A percentile compares a stretch with the other conserved stretches of the same genome.
These are phyloP conservation scores for Tetragonisca angustula DNA, from an alignment of 2,888 invertebrate genomes.

Conservation along the genomic window DNA sequence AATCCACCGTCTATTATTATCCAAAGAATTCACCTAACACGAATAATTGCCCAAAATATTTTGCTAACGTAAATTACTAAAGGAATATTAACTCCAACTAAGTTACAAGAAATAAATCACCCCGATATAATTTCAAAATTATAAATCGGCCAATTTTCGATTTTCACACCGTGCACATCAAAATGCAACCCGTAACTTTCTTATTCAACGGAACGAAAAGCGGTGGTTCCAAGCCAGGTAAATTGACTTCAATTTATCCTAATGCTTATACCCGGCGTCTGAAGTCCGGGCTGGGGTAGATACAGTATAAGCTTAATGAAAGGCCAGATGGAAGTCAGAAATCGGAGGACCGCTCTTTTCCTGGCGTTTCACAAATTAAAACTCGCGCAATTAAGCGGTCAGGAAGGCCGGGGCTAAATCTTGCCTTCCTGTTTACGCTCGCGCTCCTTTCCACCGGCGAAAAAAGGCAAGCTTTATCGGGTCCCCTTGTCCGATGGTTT, in stretches of 20 bases:
- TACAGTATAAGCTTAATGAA: conserved; percentile 62
- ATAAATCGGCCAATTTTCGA: too few species aligned
- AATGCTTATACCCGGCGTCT: conserved; percentile 50
- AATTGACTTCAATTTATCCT: conserved; percentile 57
- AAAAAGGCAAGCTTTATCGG: conserved; percentile 27
- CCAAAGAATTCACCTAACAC: too few species aligned
- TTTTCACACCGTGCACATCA: too few species aligned
- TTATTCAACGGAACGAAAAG: not conserved
- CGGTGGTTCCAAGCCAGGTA: not conserved
- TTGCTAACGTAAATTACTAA: too few species aligned
- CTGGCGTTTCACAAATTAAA: conserved; percentile 77
- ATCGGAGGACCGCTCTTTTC: conserved; percentile 58
- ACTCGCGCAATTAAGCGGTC: conserved; percentile 79
- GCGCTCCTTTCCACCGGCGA: conserved; percentile 64
- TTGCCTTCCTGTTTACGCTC: conserved; percentile 75
- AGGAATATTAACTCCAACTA: too few species aligned
- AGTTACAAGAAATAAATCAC: too few species aligned
- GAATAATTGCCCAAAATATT: too few species aligned
- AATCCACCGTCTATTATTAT: too few species aligned
- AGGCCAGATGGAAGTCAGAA: conserved; percentile 55
- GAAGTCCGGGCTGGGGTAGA: conserved; percentile 28
- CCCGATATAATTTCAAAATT: too few species aligned
- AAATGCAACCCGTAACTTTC: not conserved
- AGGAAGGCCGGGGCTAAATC: conserved; percentile 63
- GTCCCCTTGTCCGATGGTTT: conserved; percentile 46